Percentiles rank a stretch among this genome's conserved stretches.
phyloP scores from a whole-genome alignment of 1,140 invertebrate species.

The Teleogryllus occipitalis region DNA sequence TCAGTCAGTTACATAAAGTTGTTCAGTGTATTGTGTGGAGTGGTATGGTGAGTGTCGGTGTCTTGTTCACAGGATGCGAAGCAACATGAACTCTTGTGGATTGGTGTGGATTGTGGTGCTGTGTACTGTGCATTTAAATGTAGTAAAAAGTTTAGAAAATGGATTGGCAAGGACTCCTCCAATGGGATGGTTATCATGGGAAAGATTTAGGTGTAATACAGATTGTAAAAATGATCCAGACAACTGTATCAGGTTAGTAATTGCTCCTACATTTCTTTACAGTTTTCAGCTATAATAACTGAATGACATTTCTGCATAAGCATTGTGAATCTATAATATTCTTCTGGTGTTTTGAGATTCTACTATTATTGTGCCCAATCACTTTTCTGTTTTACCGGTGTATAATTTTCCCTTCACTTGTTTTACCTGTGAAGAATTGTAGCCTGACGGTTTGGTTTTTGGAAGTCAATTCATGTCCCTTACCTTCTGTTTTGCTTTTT shows the following conservation, averaged over 20 bases:
- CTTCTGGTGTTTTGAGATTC: too few relatives aligned
- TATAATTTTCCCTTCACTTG: too few relatives aligned
- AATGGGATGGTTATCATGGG: constrained; percentile 89
- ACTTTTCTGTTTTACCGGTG: too few relatives aligned
- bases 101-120: constrained; percentile 10
- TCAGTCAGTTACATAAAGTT: not conserved
- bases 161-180: constrained; percentile 76
- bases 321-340: too few relatives aligned
- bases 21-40: not conserved
- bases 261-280: too few relatives aligned
- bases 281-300: too few relatives aligned
- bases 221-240: constrained; percentile 88
- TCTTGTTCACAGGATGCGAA: constrained; percentile 9
- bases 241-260: constrained; percentile 78
- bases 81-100: constrained; percentile 8
- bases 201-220: constrained; percentile 85
- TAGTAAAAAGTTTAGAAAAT: constrained; percentile 57
- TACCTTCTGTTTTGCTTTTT: too few relatives aligned
- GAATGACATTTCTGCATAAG: too few relatives aligned
- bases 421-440: too few relatives aligned
- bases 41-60: constrained; percentile 7
- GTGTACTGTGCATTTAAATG: not conserved
- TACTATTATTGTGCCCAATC: too few relatives aligned
- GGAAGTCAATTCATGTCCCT: too few relatives aligned
- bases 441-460: too few relatives aligned